Evolutionary conservation across 2,888 invertebrate genomes (phyloP), one percentile per base, ranked within the genome.

Genomic region (Tortrix viridana): DNA sequence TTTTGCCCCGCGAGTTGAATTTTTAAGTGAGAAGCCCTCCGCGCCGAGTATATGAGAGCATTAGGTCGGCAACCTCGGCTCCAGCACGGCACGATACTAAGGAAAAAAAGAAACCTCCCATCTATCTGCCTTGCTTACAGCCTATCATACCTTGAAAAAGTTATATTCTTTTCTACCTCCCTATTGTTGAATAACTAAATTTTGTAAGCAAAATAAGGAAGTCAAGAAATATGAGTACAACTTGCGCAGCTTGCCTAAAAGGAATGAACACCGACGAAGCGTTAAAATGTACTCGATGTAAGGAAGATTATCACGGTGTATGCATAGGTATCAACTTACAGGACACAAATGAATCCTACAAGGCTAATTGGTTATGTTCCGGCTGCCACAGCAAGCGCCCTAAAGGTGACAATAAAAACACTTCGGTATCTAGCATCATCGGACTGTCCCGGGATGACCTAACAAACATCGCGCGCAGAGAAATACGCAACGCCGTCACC

Each of bases 381-480:
- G 26, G 3, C 5, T 59, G 59, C 20, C 22, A 23, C 38, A 52
- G 43, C 18, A 57, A 32, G 1, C 43, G 12, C 6, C 62, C 52
- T 14, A 62, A 62, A 37, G 52, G 56, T 16, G 62, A 62, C 23
- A 62, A 62, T 32, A 18, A 48, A 18, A 52, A 56, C 43, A 62
- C 62, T 1, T 56, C 62, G 16, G 37, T 56, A 5, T 49, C 43
- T 20, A 52, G 32, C 16, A 58, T 55, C 26, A 38, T 60, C 1
- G 60, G 63, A 43, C 52, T 67, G 19, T 58, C 67, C n/a, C 60
- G 67, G 5, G 58, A 53, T 12, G 52, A 37, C 18, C 61, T 69
- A 32, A 65, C 65, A 4, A 65, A 67, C 5, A 66, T 69, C 2
- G 60, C 67, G 22, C 53, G 66, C 4, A 65, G 63, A n/a, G 68